These are phyloP conservation scores for Lasioglossum villosulum DNA, from an alignment of 2,888 invertebrate genomes.

Conservation along the genomic window DNA sequence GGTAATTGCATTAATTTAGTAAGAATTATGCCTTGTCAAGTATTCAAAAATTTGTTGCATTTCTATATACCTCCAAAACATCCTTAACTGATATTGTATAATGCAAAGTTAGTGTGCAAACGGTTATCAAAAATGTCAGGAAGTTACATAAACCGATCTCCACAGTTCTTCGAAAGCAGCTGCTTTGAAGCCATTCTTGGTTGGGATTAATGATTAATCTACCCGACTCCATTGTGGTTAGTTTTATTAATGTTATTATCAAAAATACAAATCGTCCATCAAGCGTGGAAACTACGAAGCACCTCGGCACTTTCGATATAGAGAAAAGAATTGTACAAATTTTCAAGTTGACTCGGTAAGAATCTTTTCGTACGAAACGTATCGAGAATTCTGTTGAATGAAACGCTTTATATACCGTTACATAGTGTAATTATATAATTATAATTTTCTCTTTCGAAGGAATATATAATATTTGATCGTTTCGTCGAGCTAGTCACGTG, in stretches of 20 bases:
- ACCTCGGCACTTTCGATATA: constrained; percentile 1
- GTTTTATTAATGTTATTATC: constrained; percentile 68
- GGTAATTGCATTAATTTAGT: too few species aligned
- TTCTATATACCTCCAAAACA: too few species aligned
- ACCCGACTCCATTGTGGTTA: constrained; percentile 62
- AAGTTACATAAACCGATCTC: constrained; percentile 18
- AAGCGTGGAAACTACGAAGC: constrained; percentile 50
- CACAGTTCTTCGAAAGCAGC: constrained; percentile 39
- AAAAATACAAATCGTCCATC: constrained; percentile 46
- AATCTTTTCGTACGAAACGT: neutral
- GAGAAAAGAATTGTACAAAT: neutral
- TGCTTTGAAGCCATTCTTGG: constrained; percentile 41
- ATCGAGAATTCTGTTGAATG: neutral
- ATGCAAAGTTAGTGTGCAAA: constrained; percentile 46
- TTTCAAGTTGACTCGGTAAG: neutral
- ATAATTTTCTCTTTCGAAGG: neutral
- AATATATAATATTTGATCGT: neutral
- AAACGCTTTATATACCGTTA: neutral
- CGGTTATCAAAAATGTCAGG: constrained; percentile 26
- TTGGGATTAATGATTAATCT: constrained; percentile 59
- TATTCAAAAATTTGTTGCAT: too few species aligned
- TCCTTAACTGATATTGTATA: constrained; percentile 24
- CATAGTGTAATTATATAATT: neutral
- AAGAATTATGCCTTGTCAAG: too few species aligned
- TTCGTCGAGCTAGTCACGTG: neutral